Evolutionary conservation across 2,113 vertebrate species (phyloP).

Genomic region (Neogale vison): DNA sequence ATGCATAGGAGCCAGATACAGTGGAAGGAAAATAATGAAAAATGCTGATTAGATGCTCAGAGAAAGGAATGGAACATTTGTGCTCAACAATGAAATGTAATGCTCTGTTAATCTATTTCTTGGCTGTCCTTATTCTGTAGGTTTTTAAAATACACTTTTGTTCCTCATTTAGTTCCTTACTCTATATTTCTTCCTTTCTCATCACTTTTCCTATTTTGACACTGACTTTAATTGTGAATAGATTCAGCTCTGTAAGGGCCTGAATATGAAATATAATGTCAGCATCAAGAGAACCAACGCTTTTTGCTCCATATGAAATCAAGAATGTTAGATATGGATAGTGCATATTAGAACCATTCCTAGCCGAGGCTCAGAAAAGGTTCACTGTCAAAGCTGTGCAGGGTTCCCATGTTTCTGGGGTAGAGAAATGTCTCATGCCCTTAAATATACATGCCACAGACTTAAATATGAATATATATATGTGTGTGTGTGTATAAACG

Average conservation of each 20-base stretch:
- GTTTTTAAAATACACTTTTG: slow-evolving; percentile 82
- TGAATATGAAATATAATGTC: slow-evolving; percentile 60
- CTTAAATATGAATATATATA: slow-evolving; percentile 2
- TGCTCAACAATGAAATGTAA: slow-evolving; percentile 84
- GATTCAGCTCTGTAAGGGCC: slow-evolving; percentile 28
- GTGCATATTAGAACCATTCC: not conserved
- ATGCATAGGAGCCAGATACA: slow-evolving; percentile 80
- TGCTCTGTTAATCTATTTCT: slow-evolving; percentile 85
- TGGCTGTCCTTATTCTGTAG: slow-evolving; percentile 78
- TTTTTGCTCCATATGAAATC: slow-evolving; percentile 41
- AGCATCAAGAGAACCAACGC: slow-evolving; percentile 20
- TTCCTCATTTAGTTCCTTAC: slow-evolving; percentile 72
- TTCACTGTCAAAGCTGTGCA: not conserved
- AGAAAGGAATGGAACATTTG: slow-evolving; percentile 85
- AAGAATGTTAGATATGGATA: slow-evolving; percentile 36
- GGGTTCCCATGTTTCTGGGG: not conserved
- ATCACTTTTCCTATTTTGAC: slow-evolving; percentile 61
- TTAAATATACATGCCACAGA: not conserved
- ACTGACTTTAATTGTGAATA: slow-evolving; percentile 66
- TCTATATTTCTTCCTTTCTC: slow-evolving; percentile 48
- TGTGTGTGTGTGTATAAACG: not conserved
- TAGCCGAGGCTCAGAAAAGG: not conserved
- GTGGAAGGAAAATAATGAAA: slow-evolving; percentile 84
- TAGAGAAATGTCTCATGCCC: not conserved
- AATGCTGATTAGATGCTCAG: slow-evolving; percentile 84